Evolutionary conservation across 2,888 invertebrate genomes (phyloP).

Genomic region (Mystacides longicornis): DNA sequence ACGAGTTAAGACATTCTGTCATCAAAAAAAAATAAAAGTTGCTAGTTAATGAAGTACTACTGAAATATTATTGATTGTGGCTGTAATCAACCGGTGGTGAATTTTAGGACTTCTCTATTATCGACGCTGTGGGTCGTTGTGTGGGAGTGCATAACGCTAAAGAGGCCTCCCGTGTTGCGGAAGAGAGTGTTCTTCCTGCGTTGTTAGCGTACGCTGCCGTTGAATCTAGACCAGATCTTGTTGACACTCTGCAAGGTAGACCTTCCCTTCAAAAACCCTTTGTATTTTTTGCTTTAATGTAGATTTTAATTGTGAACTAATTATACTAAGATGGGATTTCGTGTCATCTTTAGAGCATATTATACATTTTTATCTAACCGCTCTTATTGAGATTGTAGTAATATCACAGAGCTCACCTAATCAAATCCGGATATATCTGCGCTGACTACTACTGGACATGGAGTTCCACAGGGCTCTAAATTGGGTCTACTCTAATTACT

Average conservation of each 20-base stretch:
- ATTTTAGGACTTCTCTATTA: constrained; percentile 43
- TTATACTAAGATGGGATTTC: too few relatives aligned
- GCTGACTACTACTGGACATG: too few relatives aligned
- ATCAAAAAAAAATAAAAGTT: neutral
- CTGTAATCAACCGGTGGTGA: neutral
- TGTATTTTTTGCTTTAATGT: too few relatives aligned
- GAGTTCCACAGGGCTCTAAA: too few relatives aligned
- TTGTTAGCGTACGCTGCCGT: constrained; percentile 41
- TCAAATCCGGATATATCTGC: too few relatives aligned
- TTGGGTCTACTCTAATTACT: too few relatives aligned
- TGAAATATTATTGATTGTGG: neutral
- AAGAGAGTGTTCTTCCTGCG: constrained; percentile 38
- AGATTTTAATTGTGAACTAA: too few relatives aligned
- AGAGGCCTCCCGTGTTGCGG: constrained; percentile 37
- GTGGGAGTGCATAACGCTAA: constrained; percentile 47
- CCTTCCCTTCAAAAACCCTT: too few relatives aligned
- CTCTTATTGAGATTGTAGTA: too few relatives aligned
- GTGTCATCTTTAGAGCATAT: too few relatives aligned
- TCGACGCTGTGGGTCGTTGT: constrained; percentile 49
- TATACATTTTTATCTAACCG: too few relatives aligned
- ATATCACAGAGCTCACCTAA: too few relatives aligned
- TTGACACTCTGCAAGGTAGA: constrained; percentile 41
- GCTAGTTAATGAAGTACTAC: neutral
- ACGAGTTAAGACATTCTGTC: neutral
- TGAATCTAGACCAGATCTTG: constrained; percentile 34